Percentiles rank a stretch among this genome's conserved stretches.
phyloP scores from a whole-genome alignment of 37 sponge, comb jelly and placozoan genomes.

The Bolinopsis microptera region DNA sequence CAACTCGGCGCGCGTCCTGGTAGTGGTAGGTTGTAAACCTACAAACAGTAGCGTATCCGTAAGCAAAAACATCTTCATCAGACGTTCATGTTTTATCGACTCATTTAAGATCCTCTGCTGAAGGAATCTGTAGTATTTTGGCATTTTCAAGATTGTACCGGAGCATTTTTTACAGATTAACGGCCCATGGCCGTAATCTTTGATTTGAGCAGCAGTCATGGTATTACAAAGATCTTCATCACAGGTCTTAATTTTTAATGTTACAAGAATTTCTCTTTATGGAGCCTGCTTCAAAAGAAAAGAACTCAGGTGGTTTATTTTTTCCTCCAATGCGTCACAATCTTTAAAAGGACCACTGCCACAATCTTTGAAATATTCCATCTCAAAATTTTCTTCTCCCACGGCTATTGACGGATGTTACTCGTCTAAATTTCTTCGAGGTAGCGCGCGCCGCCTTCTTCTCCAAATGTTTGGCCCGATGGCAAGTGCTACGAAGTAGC shows the following conservation, averaged over 20 bases:
- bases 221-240: not conserved
- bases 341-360: not conserved
- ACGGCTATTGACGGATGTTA: no score
- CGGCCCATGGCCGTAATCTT: no score
- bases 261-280: not conserved
- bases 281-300: not conserved
- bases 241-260: not conserved
- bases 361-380: not conserved
- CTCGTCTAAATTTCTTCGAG: no score
- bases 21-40: no score
- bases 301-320: not conserved
- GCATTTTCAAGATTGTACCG: not conserved
- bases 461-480: no score
- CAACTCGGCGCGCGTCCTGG: no score
- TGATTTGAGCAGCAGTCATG: no score
- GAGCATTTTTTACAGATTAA: not conserved
- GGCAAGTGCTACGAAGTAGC: no score
- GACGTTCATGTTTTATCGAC: not conserved
- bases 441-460: no score
- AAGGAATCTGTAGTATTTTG: not conserved
- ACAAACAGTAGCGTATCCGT: not conserved
- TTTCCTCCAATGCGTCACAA: not conserved
- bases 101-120: not conserved
- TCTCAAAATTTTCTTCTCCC: not conserved
- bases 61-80: not conserved